Conservation (phyloP, 2,113 vertebrate species). For the Pholis gunnellus region DNA sequence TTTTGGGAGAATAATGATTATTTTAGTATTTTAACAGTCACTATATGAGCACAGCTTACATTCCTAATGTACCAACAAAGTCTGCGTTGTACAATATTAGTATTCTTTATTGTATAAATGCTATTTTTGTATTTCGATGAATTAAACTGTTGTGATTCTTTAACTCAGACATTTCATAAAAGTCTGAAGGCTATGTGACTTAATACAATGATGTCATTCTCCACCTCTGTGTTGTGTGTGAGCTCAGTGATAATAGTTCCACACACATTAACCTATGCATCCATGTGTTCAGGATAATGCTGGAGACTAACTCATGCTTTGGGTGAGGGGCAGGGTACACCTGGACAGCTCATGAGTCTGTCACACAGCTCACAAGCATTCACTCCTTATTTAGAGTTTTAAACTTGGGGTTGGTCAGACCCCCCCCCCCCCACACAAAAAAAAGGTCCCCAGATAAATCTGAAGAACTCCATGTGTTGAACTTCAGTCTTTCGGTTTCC, state of each 20-base stretch:
- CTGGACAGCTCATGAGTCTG: too few relatives aligned
- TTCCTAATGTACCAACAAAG: not conserved
- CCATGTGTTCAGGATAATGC: too few relatives aligned
- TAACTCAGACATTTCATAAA: conserved; percentile 47
- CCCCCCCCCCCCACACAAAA: too few relatives aligned
- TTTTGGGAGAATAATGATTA: not conserved
- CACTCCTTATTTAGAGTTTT: too few relatives aligned
- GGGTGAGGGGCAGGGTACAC: too few relatives aligned
- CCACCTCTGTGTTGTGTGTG: not conserved
- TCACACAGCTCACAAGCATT: too few relatives aligned
- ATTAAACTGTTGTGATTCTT: conserved; percentile 24
- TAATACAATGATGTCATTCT: conserved; percentile 26
- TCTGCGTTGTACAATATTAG: not conserved
- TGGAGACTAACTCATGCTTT: too few relatives aligned
- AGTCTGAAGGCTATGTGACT: conserved; percentile 16
- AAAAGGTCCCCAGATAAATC: not conserved
- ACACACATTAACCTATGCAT: too few relatives aligned
- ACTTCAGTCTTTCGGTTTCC: too few relatives aligned
- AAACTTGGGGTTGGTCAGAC: too few relatives aligned
- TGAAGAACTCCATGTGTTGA: not conserved
- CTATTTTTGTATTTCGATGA: conserved; percentile 49
- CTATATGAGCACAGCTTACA: not conserved
- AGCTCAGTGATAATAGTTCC: not conserved
- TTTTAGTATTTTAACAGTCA: not conserved
- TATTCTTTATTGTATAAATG: conserved; percentile 19